Conservation (phyloP, 2,888 invertebrate genomes). For the Tuberolachnus salignus region DNA sequence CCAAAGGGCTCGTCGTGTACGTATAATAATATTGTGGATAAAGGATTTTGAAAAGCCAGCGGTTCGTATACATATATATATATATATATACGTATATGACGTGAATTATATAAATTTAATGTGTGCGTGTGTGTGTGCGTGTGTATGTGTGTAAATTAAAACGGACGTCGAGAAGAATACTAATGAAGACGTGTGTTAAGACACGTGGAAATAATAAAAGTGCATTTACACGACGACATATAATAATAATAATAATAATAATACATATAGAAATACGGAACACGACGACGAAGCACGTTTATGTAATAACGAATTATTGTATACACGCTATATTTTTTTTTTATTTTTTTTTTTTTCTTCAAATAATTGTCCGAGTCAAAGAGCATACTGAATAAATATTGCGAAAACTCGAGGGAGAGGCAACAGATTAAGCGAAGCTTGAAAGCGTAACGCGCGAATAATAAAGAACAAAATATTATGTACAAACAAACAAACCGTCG, state of each 20-base stretch:
- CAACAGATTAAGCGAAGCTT: too few relatives aligned
- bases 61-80: background rate
- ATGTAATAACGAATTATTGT: background rate
- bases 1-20: background rate
- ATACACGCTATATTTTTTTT: too few relatives aligned
- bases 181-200: conserved; percentile 44
- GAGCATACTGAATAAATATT: background rate
- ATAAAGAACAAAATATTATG: background rate
- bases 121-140: too few relatives aligned
- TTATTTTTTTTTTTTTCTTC: too few relatives aligned
- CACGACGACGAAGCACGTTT: conserved; percentile 3
- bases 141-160: background rate
- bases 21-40: background rate
- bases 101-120: background rate
- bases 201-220: conserved; percentile 39
- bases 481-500: too few relatives aligned
- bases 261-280: background rate
- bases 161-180: conserved; percentile 2
- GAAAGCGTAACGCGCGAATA: background rate
- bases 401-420: background rate
- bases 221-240: conserved; percentile 9
- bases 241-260: too few relatives aligned
- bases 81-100: background rate
- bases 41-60: conserved; percentile 16
- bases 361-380: conserved; percentile 4